Evolutionary conservation across 2,797 vertebrate species (phyloP), one percentile per base, ranked within the genome.

Genomic region (Setipinna tenuifilis): DNA sequence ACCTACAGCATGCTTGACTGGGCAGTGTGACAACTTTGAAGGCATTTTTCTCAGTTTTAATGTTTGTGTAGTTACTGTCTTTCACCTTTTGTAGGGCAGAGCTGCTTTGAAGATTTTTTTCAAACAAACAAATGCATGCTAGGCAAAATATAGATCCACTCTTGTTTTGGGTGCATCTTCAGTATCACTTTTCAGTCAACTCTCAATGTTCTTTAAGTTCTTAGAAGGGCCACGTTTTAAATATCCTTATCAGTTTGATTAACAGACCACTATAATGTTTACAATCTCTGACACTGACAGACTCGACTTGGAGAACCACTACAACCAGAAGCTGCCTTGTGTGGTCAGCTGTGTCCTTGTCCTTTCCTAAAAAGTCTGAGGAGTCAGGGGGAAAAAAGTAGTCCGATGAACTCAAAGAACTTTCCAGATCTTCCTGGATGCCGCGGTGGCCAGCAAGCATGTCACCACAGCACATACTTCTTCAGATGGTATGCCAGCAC

Each of bases 401-500:
- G 2, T 78, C 17, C 0, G 5, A 21, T 78, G 16, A 44, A 78
- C 71, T 78, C 71, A 78, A 78, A n/a, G 71, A 78, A 78, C 71
- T 44, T 78, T 78, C 71, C 71, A 44, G 35, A 78, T 44, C 71
- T 78, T 78, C 17, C 71, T 35, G 44, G 31, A 78, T 21, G 71
- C 71, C 17, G 35, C 21, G 71, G 71, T 78, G 6, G 71, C 31
- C 35, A 10, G 35, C 23, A 28, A 75, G 31, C 71, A 78, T 75
- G 25, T 3, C 35, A 7, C 48, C 61, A 83, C 86, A 41, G 71
- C 44, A 28, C 3, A 85, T 21, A 78, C 7, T 44, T 78, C 71
- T 31, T 78, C 31, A 44, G 71, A 78, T 78, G 35, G 71, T 31
- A 41, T 3, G 71, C 71, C 71, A 78, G 71, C 35, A 78, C 71